Percentiles rank a stretch among this genome's conserved stretches.
These are phyloP conservation scores for Melinaea marsaeus DNA, from an alignment of 2,888 invertebrate genomes.

Conservation along the genomic window DNA sequence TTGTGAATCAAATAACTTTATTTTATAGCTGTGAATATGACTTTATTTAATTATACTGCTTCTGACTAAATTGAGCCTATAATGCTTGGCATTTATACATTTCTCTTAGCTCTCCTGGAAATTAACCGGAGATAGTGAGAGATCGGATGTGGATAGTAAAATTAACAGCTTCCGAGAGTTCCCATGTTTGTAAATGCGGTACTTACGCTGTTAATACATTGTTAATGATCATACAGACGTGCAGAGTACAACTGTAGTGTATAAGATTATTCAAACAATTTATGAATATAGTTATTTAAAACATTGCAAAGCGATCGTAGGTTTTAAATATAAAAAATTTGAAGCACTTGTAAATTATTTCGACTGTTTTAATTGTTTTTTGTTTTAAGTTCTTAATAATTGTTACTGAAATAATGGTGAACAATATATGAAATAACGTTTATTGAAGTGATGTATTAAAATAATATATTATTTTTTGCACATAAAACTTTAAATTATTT, in stretches of 20 bases:
- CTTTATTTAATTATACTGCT: not conserved
- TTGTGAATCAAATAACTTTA: not conserved
- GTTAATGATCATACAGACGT: too few species aligned
- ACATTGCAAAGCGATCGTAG: too few species aligned
- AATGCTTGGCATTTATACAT: slow-evolving; percentile 17
- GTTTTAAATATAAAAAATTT: not conserved
- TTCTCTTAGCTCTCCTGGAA: slow-evolving; percentile 23
- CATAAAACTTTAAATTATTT: too few species aligned
- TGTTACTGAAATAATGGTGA: not conserved
- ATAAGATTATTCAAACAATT: not conserved
- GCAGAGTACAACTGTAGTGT: too few species aligned
- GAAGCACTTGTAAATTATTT: not conserved
- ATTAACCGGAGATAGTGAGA: slow-evolving; percentile 19
- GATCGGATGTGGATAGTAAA: slow-evolving; percentile 20
- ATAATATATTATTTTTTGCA: too few species aligned
- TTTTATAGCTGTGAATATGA: not conserved
- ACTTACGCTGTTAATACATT: too few species aligned
- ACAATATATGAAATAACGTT: slow-evolving; percentile 1
- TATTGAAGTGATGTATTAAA: not conserved
- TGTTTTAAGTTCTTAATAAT: not conserved
- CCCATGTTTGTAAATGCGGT: slow-evolving; percentile 9
- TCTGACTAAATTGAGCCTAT: not conserved
- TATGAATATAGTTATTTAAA: not conserved
- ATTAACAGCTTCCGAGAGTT: slow-evolving; percentile 18
- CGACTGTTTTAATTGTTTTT: slow-evolving; percentile 1